Percentiles rank a stretch among this genome's conserved stretches.
phyloP scores from a whole-genome alignment of 2,888 invertebrate species.

The Tachina grossa region DNA sequence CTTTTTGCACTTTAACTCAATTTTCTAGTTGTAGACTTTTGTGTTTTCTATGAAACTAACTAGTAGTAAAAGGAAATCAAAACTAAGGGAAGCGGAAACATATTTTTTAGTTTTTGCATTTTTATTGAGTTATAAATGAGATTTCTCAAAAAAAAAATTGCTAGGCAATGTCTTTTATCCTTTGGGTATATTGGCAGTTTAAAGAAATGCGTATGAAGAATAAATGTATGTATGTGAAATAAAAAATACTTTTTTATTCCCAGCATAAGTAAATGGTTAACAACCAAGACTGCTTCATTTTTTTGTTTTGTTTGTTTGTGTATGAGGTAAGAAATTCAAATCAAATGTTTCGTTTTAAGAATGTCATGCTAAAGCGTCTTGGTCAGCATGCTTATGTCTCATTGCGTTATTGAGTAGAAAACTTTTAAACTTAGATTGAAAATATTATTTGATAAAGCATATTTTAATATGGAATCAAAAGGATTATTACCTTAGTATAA shows the following conservation, averaged over 20 bases:
- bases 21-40: background rate
- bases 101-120: conserved; percentile 54
- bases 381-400: conserved; percentile 58
- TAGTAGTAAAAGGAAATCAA: conserved; percentile 45
- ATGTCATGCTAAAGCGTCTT: background rate
- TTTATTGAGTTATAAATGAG: conserved; percentile 55
- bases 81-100: conserved; percentile 61
- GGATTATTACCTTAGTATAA: background rate
- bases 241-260: conserved; percentile 27
- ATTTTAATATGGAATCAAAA: conserved; percentile 9
- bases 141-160: conserved; percentile 20
- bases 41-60: conserved; percentile 11
- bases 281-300: conserved; percentile 1
- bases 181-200: conserved; percentile 20
- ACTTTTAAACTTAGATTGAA: background rate
- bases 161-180: conserved; percentile 37
- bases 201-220: conserved; percentile 20
- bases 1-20: conserved; percentile 32
- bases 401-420: conserved; percentile 61
- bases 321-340: background rate
- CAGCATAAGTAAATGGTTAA: conserved; percentile 15
- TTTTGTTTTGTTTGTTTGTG: background rate
- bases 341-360: conserved; percentile 23
- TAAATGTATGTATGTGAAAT: conserved; percentile 8
- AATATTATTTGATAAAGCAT: background rate